Evolutionary conservation across 2,888 invertebrate species (phyloP).

Genomic region (Bembecia ichneumoniformis): DNA sequence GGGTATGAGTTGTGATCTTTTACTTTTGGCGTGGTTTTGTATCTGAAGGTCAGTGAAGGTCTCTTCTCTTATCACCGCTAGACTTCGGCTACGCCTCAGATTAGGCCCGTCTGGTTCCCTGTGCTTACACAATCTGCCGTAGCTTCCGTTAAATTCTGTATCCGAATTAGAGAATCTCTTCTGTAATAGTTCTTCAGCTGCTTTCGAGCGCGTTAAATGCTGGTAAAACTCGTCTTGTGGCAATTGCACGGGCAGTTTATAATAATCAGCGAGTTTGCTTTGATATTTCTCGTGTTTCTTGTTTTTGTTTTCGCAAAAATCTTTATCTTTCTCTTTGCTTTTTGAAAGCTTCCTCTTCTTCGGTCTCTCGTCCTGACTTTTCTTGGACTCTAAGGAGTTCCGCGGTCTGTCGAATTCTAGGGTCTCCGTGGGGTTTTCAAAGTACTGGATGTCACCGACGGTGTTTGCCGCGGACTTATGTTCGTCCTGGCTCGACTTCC

Average conservation of each 20-base stretch:
- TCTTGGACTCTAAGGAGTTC: constrained; percentile 53
- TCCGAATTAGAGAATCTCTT: constrained; percentile 61
- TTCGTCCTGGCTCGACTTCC: constrained; percentile 67
- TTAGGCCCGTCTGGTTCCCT: constrained; percentile 67
- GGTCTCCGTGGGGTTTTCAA: constrained; percentile 66
- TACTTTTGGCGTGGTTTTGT: constrained; percentile 74
- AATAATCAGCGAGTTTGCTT: constrained; percentile 64
- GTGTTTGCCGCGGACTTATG: constrained; percentile 62
- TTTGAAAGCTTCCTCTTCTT: constrained; percentile 59
- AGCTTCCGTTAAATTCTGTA: constrained; percentile 61
- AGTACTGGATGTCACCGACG: constrained; percentile 65
- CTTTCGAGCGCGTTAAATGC: constrained; percentile 59
- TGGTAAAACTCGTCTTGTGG: constrained; percentile 68
- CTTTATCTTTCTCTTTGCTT: constrained; percentile 45
- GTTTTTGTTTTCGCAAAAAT: constrained; percentile 40
- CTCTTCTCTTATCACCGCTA: constrained; percentile 84
- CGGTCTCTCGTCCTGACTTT: constrained; percentile 56
- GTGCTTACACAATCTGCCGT: constrained; percentile 63
- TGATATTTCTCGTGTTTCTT: constrained; percentile 65
- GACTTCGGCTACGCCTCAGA: constrained; percentile 78
- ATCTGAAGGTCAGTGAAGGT: constrained; percentile 80
- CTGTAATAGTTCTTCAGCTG: constrained; percentile 58
- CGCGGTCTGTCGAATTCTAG: constrained; percentile 60
- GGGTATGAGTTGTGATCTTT: constrained; percentile 84
- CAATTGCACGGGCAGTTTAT: constrained; percentile 56